Base-by-base conservation (phyloP, 2,888 invertebrate genomes). In the Acheta domesticus region DNA sequence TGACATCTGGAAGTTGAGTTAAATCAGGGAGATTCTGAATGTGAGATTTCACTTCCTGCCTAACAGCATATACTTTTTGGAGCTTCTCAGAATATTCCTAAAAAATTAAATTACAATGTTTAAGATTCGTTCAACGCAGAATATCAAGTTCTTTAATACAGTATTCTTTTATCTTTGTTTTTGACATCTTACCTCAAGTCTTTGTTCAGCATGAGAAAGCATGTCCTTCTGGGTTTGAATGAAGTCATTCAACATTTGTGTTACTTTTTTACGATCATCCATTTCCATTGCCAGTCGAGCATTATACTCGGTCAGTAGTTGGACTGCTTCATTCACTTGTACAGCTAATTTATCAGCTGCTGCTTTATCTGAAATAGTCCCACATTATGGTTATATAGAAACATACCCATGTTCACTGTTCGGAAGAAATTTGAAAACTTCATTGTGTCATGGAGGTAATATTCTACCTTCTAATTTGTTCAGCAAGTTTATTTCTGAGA, bases 81-180 rank as follows among this genome's bases (percentile, higher is more conserved):
- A 97, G 89, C 86, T 96, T 97, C 84, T 94, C 93, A 86, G 94
- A 95, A 87, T 96, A 97, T 87, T 98, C 97, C 97, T 98, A 89
- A 48, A 91, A 83, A 82, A 83, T 81, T 77, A 48, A 74, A 48
- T 21, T 21, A 36, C 36, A 36, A 36, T 36, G 8, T 36, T 36
- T 36, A 5, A 36, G 1, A 36, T 36, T 36, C 8, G 0, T 36
- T 36, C 77, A 77, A 23, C 50, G 77, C 20, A 16, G n/a, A 36
- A 8, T 36, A 36, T 23, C 3, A 23, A 23, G 3, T 23, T 23
- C 3, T 23, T 23, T 2, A 23, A 19, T 20, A 74, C 5, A 74
- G 20, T 74, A 74, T 74, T 74, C 74, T 74, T 74, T 74, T 74
- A 19, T 20, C 8, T 20, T 11, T 74, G n/a, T 74, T 74, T 20